A percentile compares a stretch with the other conserved stretches of the same genome.
Evolutionary conservation across 2,113 vertebrate species (phyloP).

Genomic region (Lichenostomus cassidix): DNA sequence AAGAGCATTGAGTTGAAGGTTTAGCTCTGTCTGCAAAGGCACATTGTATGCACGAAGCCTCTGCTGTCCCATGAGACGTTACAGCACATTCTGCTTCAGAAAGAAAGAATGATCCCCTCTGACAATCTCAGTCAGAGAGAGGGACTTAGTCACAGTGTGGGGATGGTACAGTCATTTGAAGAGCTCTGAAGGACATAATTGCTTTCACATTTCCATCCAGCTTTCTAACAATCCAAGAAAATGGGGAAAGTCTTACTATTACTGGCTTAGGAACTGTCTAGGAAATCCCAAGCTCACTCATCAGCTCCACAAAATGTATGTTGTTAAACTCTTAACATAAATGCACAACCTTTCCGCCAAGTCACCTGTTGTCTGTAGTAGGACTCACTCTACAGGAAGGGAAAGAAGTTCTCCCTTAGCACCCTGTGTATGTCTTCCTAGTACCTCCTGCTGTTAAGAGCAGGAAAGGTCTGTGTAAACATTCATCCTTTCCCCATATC

Average conservation of each 20-base stretch:
- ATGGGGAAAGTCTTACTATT: background rate
- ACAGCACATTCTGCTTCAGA: background rate
- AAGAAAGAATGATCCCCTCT: background rate
- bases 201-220: background rate
- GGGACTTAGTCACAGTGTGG: background rate
- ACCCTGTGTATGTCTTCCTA: background rate
- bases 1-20: background rate
- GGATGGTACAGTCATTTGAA: background rate
- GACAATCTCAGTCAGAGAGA: background rate
- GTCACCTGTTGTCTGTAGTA: background rate
- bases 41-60: background rate
- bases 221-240: background rate
- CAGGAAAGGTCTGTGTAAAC: background rate
- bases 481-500: background rate
- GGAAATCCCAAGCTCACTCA: background rate
- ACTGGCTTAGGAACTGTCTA: background rate
- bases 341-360: background rate
- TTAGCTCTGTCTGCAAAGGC: background rate
- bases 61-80: background rate
- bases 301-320: background rate
- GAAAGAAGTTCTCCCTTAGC: background rate
- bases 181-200: background rate
- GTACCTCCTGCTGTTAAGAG: background rate
- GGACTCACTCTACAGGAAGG: background rate
- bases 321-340: background rate